Percentiles rank a stretch among this genome's conserved stretches.
Conservation (phyloP, 2,113 vertebrate species). For the Stegastes partitus region DNA sequence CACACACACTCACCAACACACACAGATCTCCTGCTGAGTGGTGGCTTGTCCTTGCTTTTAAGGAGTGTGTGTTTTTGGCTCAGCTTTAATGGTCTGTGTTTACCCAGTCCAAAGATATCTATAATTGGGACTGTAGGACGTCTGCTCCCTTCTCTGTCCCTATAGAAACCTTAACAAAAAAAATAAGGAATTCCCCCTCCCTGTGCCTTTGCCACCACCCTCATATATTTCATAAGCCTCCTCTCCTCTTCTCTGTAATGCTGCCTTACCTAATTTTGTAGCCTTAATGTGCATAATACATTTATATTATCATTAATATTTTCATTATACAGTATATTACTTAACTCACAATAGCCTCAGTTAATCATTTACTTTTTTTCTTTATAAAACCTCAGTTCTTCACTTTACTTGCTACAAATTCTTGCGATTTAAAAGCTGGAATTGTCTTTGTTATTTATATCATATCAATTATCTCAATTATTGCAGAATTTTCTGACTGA, state of each 20-base stretch:
- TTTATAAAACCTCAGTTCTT: background rate
- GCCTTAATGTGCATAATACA: too few relatives aligned
- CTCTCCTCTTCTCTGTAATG: slow-evolving; percentile 25
- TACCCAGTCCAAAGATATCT: slow-evolving; percentile 73
- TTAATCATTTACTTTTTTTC: background rate
- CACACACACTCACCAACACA: slow-evolving; percentile 41
- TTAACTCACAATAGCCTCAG: too few relatives aligned
- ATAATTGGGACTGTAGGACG: slow-evolving; percentile 76
- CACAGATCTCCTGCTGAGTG: slow-evolving; percentile 69
- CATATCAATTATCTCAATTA: too few relatives aligned
- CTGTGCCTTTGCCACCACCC: background rate
- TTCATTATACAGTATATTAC: too few relatives aligned
- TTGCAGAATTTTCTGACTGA: too few relatives aligned
- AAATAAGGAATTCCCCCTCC: slow-evolving; percentile 32
- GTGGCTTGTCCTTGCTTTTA: slow-evolving; percentile 67
- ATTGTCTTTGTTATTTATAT: too few relatives aligned
- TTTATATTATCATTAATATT: too few relatives aligned
- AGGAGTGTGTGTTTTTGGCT: slow-evolving; percentile 76
- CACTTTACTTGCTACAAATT: too few relatives aligned
- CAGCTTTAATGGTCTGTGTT: slow-evolving; percentile 72
- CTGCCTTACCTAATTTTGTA: background rate
- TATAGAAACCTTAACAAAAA: slow-evolving; percentile 36
- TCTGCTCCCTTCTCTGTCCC: slow-evolving; percentile 50
- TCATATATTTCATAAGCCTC: background rate
- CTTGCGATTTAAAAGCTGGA: too few relatives aligned